phyloP scores from a whole-genome alignment of 2,888 invertebrate species.

The Ferrisia virgata region DNA sequence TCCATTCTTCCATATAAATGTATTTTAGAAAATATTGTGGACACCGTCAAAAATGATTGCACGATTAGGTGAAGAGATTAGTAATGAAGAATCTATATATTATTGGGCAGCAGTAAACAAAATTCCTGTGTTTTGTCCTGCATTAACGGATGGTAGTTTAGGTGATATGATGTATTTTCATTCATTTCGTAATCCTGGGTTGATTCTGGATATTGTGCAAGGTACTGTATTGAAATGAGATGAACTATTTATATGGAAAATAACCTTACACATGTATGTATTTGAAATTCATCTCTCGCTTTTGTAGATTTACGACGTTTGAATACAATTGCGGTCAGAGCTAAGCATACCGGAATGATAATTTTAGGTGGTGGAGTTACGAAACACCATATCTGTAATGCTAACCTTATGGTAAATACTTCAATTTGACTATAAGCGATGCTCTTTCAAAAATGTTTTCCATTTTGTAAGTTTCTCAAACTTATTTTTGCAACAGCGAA shows the following conservation, averaged over 20 bases:
- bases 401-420: slow-evolving; percentile 84
- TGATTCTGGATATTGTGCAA: slow-evolving; percentile 88
- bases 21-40: slow-evolving; percentile 67
- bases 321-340: slow-evolving; percentile 91
- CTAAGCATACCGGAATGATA: slow-evolving; percentile 90
- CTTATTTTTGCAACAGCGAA: slow-evolving; percentile 63
- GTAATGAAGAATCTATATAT: slow-evolving; percentile 86
- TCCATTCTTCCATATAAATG: neutral
- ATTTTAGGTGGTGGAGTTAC: slow-evolving; percentile 93
- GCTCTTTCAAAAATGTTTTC: neutral
- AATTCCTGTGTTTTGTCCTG: slow-evolving; percentile 97
- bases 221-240: slow-evolving; percentile 55
- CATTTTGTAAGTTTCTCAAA: neutral
- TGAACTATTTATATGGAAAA: neutral
- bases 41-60: slow-evolving; percentile 85
- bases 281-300: neutral
- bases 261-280: neutral
- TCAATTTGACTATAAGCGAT: neutral
- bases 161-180: slow-evolving; percentile 99
- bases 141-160: slow-evolving; percentile 93
- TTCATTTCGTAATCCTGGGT: slow-evolving; percentile 86
- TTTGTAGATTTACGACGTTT: slow-evolving; percentile 75
- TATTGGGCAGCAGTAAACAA: slow-evolving; percentile 96
- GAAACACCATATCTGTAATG: slow-evolving; percentile 99
- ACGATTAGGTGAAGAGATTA: slow-evolving; percentile 83